phyloP scores from a whole-genome alignment of 2,113 vertebrate species.

The Thryonomys swinderianus region DNA sequence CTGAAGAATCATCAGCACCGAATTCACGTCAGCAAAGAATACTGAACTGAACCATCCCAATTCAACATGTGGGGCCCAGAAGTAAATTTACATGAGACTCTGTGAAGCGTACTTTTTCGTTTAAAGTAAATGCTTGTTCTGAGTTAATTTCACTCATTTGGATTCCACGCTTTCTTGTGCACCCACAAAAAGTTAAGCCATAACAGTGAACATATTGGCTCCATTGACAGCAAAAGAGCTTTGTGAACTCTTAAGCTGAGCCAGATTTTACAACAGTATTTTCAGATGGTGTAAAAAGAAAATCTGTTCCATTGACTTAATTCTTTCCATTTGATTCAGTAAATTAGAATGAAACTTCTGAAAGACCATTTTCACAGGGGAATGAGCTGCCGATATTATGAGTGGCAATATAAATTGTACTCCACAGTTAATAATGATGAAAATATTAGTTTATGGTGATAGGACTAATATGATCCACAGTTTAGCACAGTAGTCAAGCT shows the following conservation, averaged over 20 bases:
- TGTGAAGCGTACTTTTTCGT: neutral
- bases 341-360: neutral
- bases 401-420: neutral
- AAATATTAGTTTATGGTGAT: neutral
- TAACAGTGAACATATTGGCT: neutral
- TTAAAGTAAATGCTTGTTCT: neutral
- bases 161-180: neutral
- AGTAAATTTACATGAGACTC: neutral
- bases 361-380: neutral
- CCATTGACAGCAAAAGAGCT: neutral
- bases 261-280: neutral
- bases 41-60: neutral
- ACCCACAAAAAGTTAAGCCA: neutral
- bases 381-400: neutral
- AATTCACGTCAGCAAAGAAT: neutral
- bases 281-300: constrained; percentile 26
- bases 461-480: neutral
- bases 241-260: neutral
- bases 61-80: neutral
- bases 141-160: neutral
- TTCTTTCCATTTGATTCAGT: neutral
- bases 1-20: neutral
- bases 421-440: neutral
- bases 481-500: neutral
- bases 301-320: neutral